Conservation (phyloP, 2,797 vertebrate species). For the Malurus splendens region DNA sequence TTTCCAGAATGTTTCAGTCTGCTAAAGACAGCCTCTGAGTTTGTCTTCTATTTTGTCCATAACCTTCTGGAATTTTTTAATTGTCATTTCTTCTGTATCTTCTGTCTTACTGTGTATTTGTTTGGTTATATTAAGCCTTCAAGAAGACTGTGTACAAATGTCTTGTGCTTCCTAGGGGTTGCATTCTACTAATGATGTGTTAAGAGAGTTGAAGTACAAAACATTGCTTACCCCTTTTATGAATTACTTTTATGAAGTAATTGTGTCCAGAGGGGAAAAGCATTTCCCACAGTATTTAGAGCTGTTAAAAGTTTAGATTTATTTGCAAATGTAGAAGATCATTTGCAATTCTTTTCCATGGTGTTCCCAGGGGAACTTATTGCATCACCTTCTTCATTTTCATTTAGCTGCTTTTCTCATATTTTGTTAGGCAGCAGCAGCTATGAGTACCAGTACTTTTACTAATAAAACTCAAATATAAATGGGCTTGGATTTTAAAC, state of each 20-base stretch:
- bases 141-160: neutral
- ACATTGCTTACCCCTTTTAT: neutral
- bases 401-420: neutral
- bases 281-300: neutral
- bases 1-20: neutral
- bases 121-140: neutral
- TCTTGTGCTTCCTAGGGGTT: neutral
- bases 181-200: neutral
- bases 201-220: neutral
- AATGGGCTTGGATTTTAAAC: neutral
- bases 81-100: neutral
- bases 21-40: neutral
- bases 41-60: neutral
- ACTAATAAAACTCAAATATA: neutral
- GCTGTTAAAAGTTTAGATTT: neutral
- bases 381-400: conserved; percentile 5
- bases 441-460: neutral
- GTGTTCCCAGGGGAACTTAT: neutral
- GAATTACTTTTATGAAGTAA: neutral
- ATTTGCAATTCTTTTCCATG: neutral
- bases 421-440: neutral
- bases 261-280: neutral
- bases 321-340: neutral
- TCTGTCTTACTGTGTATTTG: neutral
- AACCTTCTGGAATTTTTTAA: neutral